Base-by-base conservation (phyloP, 2,888 invertebrate species). In the Dione juno region DNA sequence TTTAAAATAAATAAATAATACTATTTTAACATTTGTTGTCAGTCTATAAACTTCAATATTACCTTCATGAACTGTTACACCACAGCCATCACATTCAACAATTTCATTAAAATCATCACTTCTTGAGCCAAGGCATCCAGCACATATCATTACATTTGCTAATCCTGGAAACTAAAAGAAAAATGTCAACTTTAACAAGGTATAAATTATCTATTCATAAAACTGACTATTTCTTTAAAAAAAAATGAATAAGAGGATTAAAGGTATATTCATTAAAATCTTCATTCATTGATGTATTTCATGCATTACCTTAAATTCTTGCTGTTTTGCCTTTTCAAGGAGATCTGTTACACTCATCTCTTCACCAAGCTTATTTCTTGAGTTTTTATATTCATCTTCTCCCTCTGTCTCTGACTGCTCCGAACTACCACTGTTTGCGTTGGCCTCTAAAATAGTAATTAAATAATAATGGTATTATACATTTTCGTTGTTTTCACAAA, bases 51-150 rank as follows among this genome's bases (percentile, higher is more conserved):
- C 11, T 11, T 61, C 11, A 41, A 41, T 10, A 6, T 16, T 86
- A 96, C 96, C 98, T 95, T 99, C 99, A 90, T 99, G 99, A 5
- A 99, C 99, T 53, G 98, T 97, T 7, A 98, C 97, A 3, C 98
- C 98, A 90, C 99, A 99, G 28, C 97, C 97, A 92, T 99, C 99
- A 89, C 99, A 99, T 88, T 99, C 99, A 0, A 99, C 97, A 78
- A 99, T 98, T 90, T 99, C 99, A 92, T 99, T 99, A 69, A 97
- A 95, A 79, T 97, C 97, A 90, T 98, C 98, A 88, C 98, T 98
- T 79, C 96, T 95, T 77, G 98, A 98, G 0, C 98, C 98, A 66
- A 99, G 93, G 84, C 99, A 99, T 1, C 98, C 98, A 80, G 97
- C 97, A 84, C 98, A 99, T 76, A 99, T 97, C 63, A 97, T 90